Percentiles rank a stretch among this genome's conserved stretches.
phyloP scores from a whole-genome alignment of 2,888 invertebrate genomes.

The Drosophila emarginata region DNA sequence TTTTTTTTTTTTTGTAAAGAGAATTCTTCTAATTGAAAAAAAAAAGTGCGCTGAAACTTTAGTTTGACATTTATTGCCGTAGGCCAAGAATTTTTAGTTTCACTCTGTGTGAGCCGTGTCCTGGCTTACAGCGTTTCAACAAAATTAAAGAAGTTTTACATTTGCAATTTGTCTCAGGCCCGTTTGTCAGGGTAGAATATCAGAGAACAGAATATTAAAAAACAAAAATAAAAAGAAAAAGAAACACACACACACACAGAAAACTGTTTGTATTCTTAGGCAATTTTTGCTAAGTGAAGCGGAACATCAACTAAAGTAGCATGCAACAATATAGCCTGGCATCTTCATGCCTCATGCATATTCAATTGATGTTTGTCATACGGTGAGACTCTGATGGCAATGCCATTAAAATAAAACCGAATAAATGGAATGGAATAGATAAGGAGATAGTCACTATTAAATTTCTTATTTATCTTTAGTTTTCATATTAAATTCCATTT shows the following conservation, averaged over 20 bases:
- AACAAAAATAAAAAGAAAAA: conserved; percentile 4
- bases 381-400: conserved; percentile 16
- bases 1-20: background rate
- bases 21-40: conserved; percentile 59
- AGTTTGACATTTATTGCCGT: conserved; percentile 71
- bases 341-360: conserved; percentile 45
- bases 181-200: conserved; percentile 6
- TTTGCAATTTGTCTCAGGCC: conserved; percentile 60
- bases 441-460: background rate
- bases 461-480: background rate
- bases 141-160: conserved; percentile 75
- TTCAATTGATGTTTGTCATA: conserved; percentile 43
- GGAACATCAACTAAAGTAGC: conserved; percentile 32
- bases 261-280: conserved; percentile 32
- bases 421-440: background rate
- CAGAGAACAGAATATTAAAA: conserved; percentile 1
- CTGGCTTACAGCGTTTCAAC: conserved; percentile 50
- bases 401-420: conserved; percentile 2
- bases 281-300: conserved; percentile 41
- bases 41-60: conserved; percentile 63
- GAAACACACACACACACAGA: background rate
- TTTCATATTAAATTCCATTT: background rate
- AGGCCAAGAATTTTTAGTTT: conserved; percentile 63
- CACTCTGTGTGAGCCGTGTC: conserved; percentile 36
- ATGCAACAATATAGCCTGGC: conserved; percentile 35